Evolutionary conservation across 2,888 invertebrate genomes (phyloP).

Genomic region (Neocrepidodera transversa): DNA sequence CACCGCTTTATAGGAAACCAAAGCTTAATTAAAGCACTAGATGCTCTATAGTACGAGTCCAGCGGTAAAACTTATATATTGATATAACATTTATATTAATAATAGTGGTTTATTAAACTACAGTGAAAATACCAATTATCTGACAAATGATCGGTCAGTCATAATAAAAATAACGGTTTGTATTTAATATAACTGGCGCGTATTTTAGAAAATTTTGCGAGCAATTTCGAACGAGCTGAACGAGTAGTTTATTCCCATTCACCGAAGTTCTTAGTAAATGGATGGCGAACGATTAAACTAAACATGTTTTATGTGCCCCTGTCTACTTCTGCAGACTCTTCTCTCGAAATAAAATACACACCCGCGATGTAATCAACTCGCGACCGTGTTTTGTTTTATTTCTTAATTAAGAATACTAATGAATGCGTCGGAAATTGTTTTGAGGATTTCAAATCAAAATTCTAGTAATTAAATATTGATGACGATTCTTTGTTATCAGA

Average conservation of each 20-base stretch:
- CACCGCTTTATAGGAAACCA: no score
- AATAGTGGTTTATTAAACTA: no score
- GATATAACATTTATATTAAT: no score
- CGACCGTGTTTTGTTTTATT: conserved; percentile 14
- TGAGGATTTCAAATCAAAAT: no score
- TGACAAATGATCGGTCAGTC: no score
- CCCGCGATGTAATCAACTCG: conserved; percentile 8
- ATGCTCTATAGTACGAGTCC: no score
- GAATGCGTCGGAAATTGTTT: conserved; percentile 4
- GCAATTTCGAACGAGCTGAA: conserved; percentile 7
- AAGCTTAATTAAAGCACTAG: no score
- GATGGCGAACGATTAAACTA: conserved; percentile 20
- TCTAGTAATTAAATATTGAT: no score
- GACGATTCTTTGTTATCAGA: no score
- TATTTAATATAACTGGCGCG: no score
- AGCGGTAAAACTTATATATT: no score
- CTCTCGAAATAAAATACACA: conserved; percentile 17
- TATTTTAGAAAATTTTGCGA: neutral
- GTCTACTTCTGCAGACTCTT: conserved; percentile 3
- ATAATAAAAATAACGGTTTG: neutral
- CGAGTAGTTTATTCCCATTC: neutral
- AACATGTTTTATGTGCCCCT: conserved; percentile 19
- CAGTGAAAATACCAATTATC: no score
- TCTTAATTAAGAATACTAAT: conserved; percentile 23
- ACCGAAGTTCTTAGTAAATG: conserved; percentile 14